phyloP scores from a whole-genome alignment of 1,140 invertebrate genomes.

The Oscheius sp. region DNA sequence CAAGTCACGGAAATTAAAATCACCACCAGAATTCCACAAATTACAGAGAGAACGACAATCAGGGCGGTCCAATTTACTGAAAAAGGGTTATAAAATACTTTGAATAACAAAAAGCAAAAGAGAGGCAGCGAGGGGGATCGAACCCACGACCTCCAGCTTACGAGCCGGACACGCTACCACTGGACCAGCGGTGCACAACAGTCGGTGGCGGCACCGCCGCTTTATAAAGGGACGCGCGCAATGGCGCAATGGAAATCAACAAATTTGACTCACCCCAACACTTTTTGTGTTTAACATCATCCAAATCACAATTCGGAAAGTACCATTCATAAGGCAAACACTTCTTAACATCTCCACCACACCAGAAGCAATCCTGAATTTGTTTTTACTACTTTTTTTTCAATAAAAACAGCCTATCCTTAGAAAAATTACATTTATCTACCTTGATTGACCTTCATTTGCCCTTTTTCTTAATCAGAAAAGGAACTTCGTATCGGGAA shows the following conservation, averaged over 20 bases:
- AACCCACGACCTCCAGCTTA: too few species aligned
- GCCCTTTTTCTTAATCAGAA: too few species aligned
- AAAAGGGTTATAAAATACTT: neutral
- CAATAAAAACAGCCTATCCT: too few species aligned
- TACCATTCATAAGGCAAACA: constrained; percentile 29
- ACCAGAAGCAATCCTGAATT: constrained; percentile 28
- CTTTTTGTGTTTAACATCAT: constrained; percentile 23
- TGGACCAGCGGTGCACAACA: too few species aligned
- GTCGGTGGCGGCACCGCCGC: too few species aligned
- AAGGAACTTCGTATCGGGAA: too few species aligned
- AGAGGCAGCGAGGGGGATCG: neutral
- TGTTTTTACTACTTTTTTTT: too few species aligned
- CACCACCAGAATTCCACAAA: constrained; percentile 9
- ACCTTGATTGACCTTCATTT: too few species aligned
- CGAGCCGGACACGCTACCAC: too few species aligned
- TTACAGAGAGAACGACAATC: constrained; percentile 14
- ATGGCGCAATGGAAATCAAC: neutral
- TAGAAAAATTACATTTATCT: too few species aligned
- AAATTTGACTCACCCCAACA: constrained; percentile 16
- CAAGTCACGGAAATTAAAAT: constrained; percentile 12
- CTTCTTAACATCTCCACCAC: constrained; percentile 15
- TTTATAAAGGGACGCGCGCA: too few species aligned
- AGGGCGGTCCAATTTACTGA: constrained; percentile 18
- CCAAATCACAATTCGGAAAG: constrained; percentile 18
- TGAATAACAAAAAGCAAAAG: neutral